phyloP scores from a whole-genome alignment of 2,797 vertebrate genomes.

The Chrysocyon brachyurus region DNA sequence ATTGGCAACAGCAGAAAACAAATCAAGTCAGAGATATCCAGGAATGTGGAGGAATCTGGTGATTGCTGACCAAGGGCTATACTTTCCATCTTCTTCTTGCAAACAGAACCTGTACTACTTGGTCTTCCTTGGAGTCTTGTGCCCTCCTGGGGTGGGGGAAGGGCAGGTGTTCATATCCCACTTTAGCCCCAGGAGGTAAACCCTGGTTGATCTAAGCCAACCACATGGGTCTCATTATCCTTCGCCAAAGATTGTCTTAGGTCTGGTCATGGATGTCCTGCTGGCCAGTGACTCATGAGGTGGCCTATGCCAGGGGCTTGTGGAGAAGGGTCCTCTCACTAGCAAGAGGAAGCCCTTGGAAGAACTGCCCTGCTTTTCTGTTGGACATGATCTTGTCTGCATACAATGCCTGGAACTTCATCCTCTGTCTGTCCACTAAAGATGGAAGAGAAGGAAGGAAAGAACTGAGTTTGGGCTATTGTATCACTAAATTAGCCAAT shows the following conservation, averaged over 20 bases:
- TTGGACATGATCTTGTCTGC: neutral
- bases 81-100: neutral
- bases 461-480: neutral
- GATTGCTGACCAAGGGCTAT: neutral
- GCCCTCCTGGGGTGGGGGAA: neutral
- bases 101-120: fast-evolving
- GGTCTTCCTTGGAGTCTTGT: neutral
- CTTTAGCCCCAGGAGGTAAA: neutral
- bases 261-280: neutral
- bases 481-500: neutral
- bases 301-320: neutral
- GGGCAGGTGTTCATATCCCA: fast-evolving
- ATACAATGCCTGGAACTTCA: fast-evolving
- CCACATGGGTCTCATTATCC: neutral
- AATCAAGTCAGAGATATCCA: neutral
- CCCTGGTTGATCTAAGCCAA: neutral
- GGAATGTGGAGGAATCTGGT: neutral
- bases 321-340: no score
- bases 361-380: neutral
- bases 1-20: neutral
- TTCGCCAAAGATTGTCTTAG: neutral
- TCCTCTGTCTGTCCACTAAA: neutral
- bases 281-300: neutral
- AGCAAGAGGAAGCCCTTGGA: neutral
- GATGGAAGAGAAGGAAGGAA: neutral